Evolutionary conservation across 2,113 vertebrate species (phyloP).

Genomic region (Channa maculata): DNA sequence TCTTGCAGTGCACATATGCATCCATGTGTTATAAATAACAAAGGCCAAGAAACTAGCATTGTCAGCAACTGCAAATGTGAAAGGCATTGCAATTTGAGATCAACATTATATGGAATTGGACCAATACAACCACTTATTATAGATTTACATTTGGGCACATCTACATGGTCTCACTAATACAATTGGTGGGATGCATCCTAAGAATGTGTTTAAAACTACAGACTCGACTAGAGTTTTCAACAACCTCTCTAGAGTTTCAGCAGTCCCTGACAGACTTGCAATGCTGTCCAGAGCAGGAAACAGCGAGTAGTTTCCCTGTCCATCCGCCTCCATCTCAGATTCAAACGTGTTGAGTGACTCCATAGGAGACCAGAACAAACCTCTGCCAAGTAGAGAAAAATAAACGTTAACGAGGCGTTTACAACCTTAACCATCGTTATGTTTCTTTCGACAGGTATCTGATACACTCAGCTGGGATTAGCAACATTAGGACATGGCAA

Average conservation of each 20-base stretch:
- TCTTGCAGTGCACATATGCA: too few species aligned
- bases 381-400: conserved; percentile 12
- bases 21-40: too few species aligned
- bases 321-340: conserved; percentile 86
- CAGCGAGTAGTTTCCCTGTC: conserved; percentile 84
- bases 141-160: background rate
- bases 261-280: conserved; percentile 78
- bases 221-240: background rate
- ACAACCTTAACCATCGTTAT: background rate
- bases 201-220: background rate
- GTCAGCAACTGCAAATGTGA: too few species aligned
- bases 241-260: conserved; percentile 83
- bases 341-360: conserved; percentile 86
- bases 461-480: background rate
- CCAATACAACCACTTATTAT: background rate
- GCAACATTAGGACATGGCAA: background rate
- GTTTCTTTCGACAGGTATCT: background rate
- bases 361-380: conserved; percentile 64
- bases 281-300: conserved; percentile 86
- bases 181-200: too few species aligned
- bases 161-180: background rate
- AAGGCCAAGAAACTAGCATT: too few species aligned
- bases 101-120: too few species aligned
- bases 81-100: too few species aligned
- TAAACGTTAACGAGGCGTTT: background rate